A percentile compares a stretch with the other conserved stretches of the same genome.
phyloP scores from a whole-genome alignment of 2,888 invertebrate species.

The Ellobium chinense region DNA sequence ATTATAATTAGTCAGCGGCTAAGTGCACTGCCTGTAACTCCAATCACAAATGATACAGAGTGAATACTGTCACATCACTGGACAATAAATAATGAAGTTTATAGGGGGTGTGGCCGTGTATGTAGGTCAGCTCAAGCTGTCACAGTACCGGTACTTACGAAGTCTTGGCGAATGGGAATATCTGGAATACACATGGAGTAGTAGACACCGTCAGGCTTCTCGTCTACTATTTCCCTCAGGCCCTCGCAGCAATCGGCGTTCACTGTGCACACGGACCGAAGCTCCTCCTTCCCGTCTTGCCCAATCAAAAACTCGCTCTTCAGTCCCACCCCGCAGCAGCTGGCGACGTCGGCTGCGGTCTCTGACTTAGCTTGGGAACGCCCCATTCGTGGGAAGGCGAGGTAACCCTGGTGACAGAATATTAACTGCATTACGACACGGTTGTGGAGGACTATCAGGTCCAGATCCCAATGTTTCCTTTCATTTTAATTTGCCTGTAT shows the following conservation, averaged over 20 bases:
- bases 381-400: conserved; percentile 52
- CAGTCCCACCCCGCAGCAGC: conserved; percentile 49
- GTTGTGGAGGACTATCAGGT: neutral
- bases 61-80: too few relatives aligned
- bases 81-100: too few relatives aligned
- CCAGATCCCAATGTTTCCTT: neutral
- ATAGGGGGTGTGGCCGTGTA: too few relatives aligned
- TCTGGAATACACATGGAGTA: conserved; percentile 52
- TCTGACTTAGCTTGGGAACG: conserved; percentile 44
- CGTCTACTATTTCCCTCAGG: conserved; percentile 41
- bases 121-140: too few relatives aligned
- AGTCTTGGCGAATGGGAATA: neutral
- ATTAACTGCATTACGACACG: neutral
- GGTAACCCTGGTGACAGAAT: conserved; percentile 43
- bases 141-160: too few relatives aligned
- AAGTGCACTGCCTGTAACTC: too few relatives aligned
- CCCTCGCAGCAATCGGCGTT: conserved; percentile 40
- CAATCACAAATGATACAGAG: too few relatives aligned
- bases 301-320: conserved; percentile 49
- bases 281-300: conserved; percentile 45
- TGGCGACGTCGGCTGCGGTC: conserved; percentile 9
- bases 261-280: conserved; percentile 43
- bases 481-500: too few relatives aligned
- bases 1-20: too few relatives aligned
- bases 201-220: conserved; percentile 48